Conservation (phyloP, 2,888 invertebrate genomes). For the Spisula subtruncata region DNA sequence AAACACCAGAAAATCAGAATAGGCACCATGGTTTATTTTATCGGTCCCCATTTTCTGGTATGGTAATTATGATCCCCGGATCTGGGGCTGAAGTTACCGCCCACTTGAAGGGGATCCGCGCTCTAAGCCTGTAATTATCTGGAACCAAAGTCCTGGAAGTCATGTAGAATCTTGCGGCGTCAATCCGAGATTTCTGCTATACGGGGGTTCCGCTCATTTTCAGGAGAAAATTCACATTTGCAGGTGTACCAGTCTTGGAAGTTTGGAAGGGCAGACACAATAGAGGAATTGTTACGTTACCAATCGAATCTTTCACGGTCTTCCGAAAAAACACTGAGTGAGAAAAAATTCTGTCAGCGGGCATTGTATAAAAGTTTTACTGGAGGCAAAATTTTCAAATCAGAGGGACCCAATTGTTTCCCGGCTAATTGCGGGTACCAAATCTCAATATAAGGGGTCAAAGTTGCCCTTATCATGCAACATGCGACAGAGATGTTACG, state of each 20-base stretch:
- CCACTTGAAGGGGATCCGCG: slow-evolving; percentile 64
- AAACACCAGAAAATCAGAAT: slow-evolving; percentile 44
- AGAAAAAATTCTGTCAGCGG: slow-evolving; percentile 47
- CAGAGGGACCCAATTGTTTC: slow-evolving; percentile 36
- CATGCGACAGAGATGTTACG: slow-evolving; percentile 41
- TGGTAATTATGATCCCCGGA: slow-evolving; percentile 66
- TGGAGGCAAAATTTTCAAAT: slow-evolving; percentile 39
- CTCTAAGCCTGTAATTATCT: slow-evolving; percentile 63
- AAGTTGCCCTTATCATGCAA: slow-evolving; percentile 36
- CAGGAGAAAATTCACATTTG: slow-evolving; percentile 40
- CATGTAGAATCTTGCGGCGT: slow-evolving; percentile 16
- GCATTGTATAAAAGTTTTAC: slow-evolving; percentile 50
- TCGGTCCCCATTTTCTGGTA: slow-evolving; percentile 50
- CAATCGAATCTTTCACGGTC: slow-evolving; percentile 57
- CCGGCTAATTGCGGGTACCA: slow-evolving; percentile 61
- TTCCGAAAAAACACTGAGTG: slow-evolving; percentile 32
- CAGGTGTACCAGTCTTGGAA: slow-evolving; percentile 62
- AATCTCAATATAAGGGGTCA: slow-evolving; percentile 45
- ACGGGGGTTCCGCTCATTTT: slow-evolving; percentile 36
- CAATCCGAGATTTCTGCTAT: slow-evolving; percentile 36
- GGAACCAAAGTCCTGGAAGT: slow-evolving; percentile 35
- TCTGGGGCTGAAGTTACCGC: slow-evolving; percentile 54
- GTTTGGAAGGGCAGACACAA: slow-evolving; percentile 61
- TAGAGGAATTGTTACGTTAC: slow-evolving; percentile 53
- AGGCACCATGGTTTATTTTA: slow-evolving; percentile 55